Base-by-base conservation (phyloP, 2,888 invertebrate genomes). In the Aporophyla lueneburgensis region DNA sequence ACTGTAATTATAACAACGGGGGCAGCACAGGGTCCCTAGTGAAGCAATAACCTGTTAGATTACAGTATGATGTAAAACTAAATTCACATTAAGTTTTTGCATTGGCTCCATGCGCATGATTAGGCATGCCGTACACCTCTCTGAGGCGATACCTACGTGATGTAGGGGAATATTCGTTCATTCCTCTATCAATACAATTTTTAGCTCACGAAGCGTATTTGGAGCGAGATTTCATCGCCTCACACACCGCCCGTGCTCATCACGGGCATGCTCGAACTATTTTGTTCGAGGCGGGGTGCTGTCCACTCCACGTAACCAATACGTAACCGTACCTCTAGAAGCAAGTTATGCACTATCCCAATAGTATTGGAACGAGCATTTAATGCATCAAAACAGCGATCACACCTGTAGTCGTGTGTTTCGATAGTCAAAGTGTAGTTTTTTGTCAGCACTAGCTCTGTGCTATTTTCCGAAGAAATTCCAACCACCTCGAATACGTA, bases 11-110 rank as follows among this genome's bases (percentile, higher is more conserved):
- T n/a, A n/a, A n/a, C n/a, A n/a, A n/a, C n/a, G n/a, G n/a, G n/a
- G n/a, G n/a, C n/a, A n/a, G n/a, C n/a, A n/a, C 95, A 94, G 96
- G 95, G 95, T 95, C 91, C 91, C 95, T 94, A 95, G 95, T 96
- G 95, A 93, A 91, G 89, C 88, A 86, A 89, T 92, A 93, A 94
- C 95, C 94, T 89, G 95, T 94, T 94, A 92, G 91, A 87, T 88
- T 91, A 89, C 88, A 76, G 93, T 95, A 92, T 96, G 95, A 91
- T 82, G 91, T 96, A 96, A n/a, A n/a, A 95, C 93, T 93, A 94
- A 95, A 95, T 96, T 96, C 95, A 95, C 95, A 95, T 96, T 96
- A 95, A 95, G 94, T 49, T 14, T 49, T 19, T 27, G 9, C n/a
- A 59, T 27, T 21, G 12, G 21, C 33, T 61, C 12, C 43, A 62